A percentile compares a stretch with the other conserved stretches of the same genome.
phyloP scores from a whole-genome alignment of 2,888 invertebrate species.

The Chrysomela aeneicollis region DNA sequence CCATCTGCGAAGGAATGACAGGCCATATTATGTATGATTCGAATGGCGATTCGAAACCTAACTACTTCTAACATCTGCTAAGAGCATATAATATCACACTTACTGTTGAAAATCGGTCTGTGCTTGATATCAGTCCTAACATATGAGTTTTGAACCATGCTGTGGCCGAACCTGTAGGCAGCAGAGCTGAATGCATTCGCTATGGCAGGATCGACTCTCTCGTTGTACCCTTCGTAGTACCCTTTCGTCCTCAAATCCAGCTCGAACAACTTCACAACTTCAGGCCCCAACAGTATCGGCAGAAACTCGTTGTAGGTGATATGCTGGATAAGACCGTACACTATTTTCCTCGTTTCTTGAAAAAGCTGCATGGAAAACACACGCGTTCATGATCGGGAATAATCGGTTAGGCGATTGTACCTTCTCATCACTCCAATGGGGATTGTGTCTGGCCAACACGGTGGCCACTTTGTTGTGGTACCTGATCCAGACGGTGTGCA shows the following conservation, averaged over 20 bases:
- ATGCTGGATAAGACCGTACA: slow-evolving; percentile 84
- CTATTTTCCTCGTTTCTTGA: slow-evolving; percentile 83
- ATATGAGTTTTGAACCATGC: slow-evolving; percentile 82
- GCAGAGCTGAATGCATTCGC: slow-evolving; percentile 83
- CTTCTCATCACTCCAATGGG: slow-evolving; percentile 89
- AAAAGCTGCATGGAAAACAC: slow-evolving; percentile 62
- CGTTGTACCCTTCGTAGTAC: slow-evolving; percentile 75
- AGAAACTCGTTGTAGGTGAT: slow-evolving; percentile 85
- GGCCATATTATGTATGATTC: too few relatives aligned
- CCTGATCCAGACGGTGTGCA: slow-evolving; percentile 79
- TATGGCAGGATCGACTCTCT: slow-evolving; percentile 74
- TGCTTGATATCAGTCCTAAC: slow-evolving; percentile 77
- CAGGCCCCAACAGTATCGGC: slow-evolving; percentile 76
- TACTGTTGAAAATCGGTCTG: slow-evolving; percentile 75
- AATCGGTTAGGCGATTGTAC: slow-evolving; percentile 32
- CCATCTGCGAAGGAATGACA: too few relatives aligned
- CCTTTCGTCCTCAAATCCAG: slow-evolving; percentile 73
- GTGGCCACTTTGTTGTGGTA: slow-evolving; percentile 80
- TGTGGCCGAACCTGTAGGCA: slow-evolving; percentile 88
- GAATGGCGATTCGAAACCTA: too few relatives aligned
- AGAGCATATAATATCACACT: slow-evolving; percentile 59
- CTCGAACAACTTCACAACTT: slow-evolving; percentile 79
- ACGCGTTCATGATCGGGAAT: too few relatives aligned
- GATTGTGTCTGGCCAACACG: slow-evolving; percentile 76
- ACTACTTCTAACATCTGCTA: too few relatives aligned